Evolutionary conservation across 2,797 vertebrate species (phyloP), one percentile per base, ranked within the genome.

Genomic region (Gobionotothen gibberifrons): DNA sequence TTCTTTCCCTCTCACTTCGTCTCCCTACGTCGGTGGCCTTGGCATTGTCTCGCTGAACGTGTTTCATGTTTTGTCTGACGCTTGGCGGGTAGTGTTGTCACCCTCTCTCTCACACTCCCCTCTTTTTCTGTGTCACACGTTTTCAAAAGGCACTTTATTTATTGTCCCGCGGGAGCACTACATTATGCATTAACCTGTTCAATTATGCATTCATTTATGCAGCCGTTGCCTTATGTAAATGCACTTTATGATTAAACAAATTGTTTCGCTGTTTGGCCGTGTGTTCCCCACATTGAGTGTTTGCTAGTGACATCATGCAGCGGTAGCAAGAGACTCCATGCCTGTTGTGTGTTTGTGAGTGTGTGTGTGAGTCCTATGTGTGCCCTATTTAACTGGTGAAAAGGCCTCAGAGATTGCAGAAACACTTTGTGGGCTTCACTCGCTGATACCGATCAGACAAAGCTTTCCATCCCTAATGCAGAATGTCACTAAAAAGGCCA

Each of bases 201-300:
- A 92, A 93, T 94, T 94, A 94, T 94, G 92, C 93, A 94, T 94
- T 94, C 92, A 94, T 93, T 93, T 93, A 93, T 94, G 92, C 91
- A 90, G 89, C 87, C 89, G 86, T 91, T 93, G 89, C 92, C 90
- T 93, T 93, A 93, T 94, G 93, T 93, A 93, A 94, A 93, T 93
- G 90, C 90, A 90, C 86, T 93, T 94, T 92, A 92, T 93, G 90
- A 90, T 93, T 92, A 94, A 93, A 92, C 92, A 92, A 92, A 94
- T 92, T 89, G 91, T 93, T 94, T 92, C 83, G 75, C 90, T 88
- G 88, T 93, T 92, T 93, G 90, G 82, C 89, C 78, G 84, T 83
- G 87, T 92, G 91, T 93, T 91, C 90, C 88, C 86, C 85, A 84
- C 89, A 66, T 72, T 62, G 87, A 92, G 84, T 93, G 90, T 93